Percentiles rank a stretch among this genome's conserved stretches.
Evolutionary conservation across 2,113 vertebrate genomes (phyloP).

Genomic region (Tragelaphus buxtoni): DNA sequence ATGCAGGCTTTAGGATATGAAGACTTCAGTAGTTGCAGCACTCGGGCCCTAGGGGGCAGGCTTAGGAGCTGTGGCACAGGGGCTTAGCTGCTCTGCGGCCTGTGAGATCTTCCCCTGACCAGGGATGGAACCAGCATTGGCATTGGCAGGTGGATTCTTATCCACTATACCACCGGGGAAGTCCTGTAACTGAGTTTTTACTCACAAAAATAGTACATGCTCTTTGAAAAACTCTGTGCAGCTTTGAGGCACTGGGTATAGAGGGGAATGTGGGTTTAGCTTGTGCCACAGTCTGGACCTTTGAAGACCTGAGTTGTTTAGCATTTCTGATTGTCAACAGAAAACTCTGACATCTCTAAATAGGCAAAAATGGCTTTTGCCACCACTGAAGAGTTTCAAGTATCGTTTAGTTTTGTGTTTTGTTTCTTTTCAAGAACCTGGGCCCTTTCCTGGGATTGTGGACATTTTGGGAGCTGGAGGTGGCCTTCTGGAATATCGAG

Average conservation of each 20-base stretch:
- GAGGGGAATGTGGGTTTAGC: background rate
- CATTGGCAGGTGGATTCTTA: background rate
- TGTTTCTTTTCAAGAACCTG: constrained; percentile 73
- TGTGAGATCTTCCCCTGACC: background rate
- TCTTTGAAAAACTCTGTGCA: background rate
- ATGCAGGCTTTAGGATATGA: background rate
- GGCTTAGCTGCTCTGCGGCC: background rate
- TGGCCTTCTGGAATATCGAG: constrained; percentile 84
- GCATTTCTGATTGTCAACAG: background rate
- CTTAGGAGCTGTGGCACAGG: background rate
- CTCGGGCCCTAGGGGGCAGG: background rate
- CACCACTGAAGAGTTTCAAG: background rate
- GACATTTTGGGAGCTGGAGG: constrained; percentile 85
- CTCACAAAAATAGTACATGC: background rate
- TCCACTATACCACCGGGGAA: background rate
- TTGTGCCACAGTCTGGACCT: background rate
- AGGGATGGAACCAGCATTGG: background rate
- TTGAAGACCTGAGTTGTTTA: background rate
- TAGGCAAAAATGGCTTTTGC: background rate
- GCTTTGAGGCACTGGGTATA: background rate
- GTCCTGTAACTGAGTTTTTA: background rate
- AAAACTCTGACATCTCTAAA: background rate
- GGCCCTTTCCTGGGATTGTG: constrained; percentile 87
- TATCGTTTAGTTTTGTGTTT: background rate
- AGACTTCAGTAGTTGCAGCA: background rate